A percentile compares a stretch with the other conserved stretches of the same genome.
phyloP scores from a whole-genome alignment of 2,113 vertebrate species.

The Melanocharis versteri region DNA sequence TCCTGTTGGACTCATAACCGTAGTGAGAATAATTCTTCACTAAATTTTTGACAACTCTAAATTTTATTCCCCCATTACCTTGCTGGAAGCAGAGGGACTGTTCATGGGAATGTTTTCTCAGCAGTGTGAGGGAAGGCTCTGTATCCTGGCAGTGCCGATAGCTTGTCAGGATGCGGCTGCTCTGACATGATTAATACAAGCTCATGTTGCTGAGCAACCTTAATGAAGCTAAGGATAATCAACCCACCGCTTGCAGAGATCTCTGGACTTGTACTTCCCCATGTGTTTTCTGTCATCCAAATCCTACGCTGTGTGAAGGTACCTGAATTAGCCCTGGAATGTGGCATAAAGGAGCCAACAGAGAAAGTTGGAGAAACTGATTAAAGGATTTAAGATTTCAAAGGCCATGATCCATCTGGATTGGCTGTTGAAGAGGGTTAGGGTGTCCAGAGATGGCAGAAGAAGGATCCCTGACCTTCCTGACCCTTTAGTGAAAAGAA shows the following conservation, averaged over 20 bases:
- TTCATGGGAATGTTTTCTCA: conserved; percentile 13
- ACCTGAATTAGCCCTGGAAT: conserved; percentile 49
- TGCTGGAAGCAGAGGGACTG: background rate
- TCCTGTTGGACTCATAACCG: background rate
- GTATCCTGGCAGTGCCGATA: conserved; percentile 11
- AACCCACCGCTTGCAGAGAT: background rate
- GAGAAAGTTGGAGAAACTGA: conserved; percentile 50
- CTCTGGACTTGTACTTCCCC: conserved; percentile 17
- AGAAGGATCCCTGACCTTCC: conserved; percentile 33
- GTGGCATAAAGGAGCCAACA: conserved; percentile 16
- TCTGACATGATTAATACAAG: conserved; percentile 55
- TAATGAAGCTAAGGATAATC: conserved; percentile 52
- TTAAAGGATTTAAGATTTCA: conserved; percentile 61
- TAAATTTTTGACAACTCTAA: background rate
- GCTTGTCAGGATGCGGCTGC: conserved; percentile 7
- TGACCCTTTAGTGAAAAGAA: conserved; percentile 61
- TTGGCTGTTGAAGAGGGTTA: conserved; percentile 38
- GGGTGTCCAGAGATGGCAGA: conserved; percentile 49
- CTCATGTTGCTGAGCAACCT: conserved; percentile 51
- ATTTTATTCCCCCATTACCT: background rate
- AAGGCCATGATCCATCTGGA: conserved; percentile 47
- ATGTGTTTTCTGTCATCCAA: conserved; percentile 40
- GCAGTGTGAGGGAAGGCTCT: background rate
- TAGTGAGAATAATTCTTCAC: background rate
- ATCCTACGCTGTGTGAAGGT: background rate